Evolutionary conservation across 2,888 invertebrate genomes (phyloP), one percentile per base, ranked within the genome.

Genomic region (Xylota segnis): DNA sequence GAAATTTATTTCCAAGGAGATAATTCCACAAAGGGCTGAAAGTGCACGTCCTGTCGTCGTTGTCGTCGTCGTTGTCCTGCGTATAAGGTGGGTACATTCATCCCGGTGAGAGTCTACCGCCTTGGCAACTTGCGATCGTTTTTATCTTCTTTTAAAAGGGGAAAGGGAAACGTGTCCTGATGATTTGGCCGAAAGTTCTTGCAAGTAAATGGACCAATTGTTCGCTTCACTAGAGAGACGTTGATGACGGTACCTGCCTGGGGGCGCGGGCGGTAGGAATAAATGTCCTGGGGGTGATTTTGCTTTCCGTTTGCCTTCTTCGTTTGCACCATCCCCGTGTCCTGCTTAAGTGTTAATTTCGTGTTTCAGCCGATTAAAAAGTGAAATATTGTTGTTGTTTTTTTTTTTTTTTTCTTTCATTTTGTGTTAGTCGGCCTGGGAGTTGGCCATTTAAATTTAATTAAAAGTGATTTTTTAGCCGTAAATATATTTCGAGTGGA

Each of bases 321-420:
- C 50, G 16, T 32, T 18, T 18, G 23, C 23, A 32, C 34, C 37
- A n/a, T 29, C 59, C 43, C 54, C 40, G 37, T 71, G 37, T 81
- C 63, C 70, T 71, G 75, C 68, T 86, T 72, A 72, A 77, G 71
- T 86, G 81, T 86, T 86, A 86, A 86, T 86, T 86, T 82, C 72
- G 68, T 86, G 71, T 77, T 86, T 84, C 61, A 82, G 86, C 72
- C 86, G 86, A 86, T 86, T 86, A 82, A 86, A 86, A 86, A 82
- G 86, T 86, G 86, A 86, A 86, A 86, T 86, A 86, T 83, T 66
- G 84, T 82, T 81, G 56, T 74, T 78, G 47, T 12, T 65, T 47
- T 75, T 68, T 78, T 52, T 54, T 74, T 29, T 54, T n/a, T n/a
- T n/a, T n/a, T n/a, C n/a, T n/a, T n/a, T n/a, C n/a, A n/a, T n/a